A percentile compares a stretch with the other conserved stretches of the same genome.
These are phyloP conservation scores for Ethmia dodecea DNA, from an alignment of 2,888 invertebrate species.

Conservation along the genomic window DNA sequence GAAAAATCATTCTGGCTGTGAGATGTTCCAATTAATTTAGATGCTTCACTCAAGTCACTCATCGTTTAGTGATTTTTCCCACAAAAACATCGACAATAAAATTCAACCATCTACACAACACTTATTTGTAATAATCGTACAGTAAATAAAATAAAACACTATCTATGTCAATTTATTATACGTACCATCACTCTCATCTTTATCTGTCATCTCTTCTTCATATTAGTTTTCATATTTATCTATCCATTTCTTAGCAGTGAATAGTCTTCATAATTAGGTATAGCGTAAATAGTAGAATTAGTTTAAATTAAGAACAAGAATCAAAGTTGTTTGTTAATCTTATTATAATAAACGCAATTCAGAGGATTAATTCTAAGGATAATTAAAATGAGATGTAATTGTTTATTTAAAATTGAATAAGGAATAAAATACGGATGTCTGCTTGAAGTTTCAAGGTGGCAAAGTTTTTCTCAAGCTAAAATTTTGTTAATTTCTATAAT, in stretches of 20 bases:
- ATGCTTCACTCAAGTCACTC: slow-evolving; percentile 38
- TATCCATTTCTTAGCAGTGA: slow-evolving; percentile 54
- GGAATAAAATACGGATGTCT: slow-evolving; percentile 32
- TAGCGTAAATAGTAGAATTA: slow-evolving; percentile 57
- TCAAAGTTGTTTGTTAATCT: slow-evolving; percentile 73
- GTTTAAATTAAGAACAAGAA: slow-evolving; percentile 49
- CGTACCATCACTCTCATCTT: slow-evolving; percentile 36
- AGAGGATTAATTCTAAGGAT: slow-evolving; percentile 66
- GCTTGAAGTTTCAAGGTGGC: slow-evolving; percentile 32
- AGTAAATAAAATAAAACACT: slow-evolving; percentile 15
- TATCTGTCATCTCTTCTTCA: slow-evolving; percentile 24
- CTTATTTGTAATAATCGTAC: slow-evolving; percentile 5
- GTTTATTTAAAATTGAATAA: slow-evolving; percentile 49
- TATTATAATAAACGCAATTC: slow-evolving; percentile 70
- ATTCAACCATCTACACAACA: slow-evolving; percentile 22
- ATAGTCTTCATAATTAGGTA: slow-evolving; percentile 60
- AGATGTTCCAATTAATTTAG: slow-evolving; percentile 62
- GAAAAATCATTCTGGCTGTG: slow-evolving; percentile 76
- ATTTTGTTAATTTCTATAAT: slow-evolving; percentile 13
- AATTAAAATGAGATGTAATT: slow-evolving; percentile 49
- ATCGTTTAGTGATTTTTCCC: too few relatives aligned
- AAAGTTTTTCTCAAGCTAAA: slow-evolving; percentile 35
- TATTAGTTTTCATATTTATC: slow-evolving; percentile 28
- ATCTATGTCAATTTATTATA: slow-evolving; percentile 49
- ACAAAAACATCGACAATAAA: slow-evolving; percentile 59